These are phyloP conservation scores for Thamnaconus septentrionalis DNA, from an alignment of 2,113 vertebrate genomes.

Conservation along the genomic window DNA sequence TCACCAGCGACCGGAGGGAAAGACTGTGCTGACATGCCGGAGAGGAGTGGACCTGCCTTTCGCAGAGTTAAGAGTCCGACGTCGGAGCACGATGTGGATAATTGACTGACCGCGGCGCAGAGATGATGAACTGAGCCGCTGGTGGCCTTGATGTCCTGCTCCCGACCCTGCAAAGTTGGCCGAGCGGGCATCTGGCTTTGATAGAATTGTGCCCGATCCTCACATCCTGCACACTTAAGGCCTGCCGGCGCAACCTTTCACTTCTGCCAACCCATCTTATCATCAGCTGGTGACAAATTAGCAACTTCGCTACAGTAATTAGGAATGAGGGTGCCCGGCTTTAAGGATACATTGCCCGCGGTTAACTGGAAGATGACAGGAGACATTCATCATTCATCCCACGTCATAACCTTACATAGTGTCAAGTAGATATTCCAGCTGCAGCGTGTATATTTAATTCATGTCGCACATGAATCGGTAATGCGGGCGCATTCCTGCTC, in stretches of 20 bases:
- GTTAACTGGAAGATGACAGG: constrained; percentile 30
- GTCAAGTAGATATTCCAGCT: constrained; percentile 51
- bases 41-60: constrained; percentile 50
- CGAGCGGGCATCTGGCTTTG: constrained; percentile 38
- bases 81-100: constrained; percentile 58
- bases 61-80: constrained; percentile 31
- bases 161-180: constrained; percentile 38
- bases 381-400: constrained; percentile 46
- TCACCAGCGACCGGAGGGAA: constrained; percentile 69
- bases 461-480: constrained; percentile 57
- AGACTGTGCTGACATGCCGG: constrained; percentile 60
- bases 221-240: constrained; percentile 19
- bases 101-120: constrained; percentile 66
- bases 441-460: constrained; percentile 58
- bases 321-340: constrained; percentile 56
- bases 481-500: constrained; percentile 39
- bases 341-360: constrained; percentile 32
- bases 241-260: constrained; percentile 41
- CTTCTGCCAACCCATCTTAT: constrained; percentile 31
- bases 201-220: constrained; percentile 21
- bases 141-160: constrained; percentile 2
- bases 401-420: constrained; percentile 49
- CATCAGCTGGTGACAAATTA: constrained; percentile 49
- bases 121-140: constrained; percentile 50
- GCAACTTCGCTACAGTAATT: constrained; percentile 52